phyloP scores from a whole-genome alignment of 1,140 invertebrate species.

The Drosophila watanabei region DNA sequence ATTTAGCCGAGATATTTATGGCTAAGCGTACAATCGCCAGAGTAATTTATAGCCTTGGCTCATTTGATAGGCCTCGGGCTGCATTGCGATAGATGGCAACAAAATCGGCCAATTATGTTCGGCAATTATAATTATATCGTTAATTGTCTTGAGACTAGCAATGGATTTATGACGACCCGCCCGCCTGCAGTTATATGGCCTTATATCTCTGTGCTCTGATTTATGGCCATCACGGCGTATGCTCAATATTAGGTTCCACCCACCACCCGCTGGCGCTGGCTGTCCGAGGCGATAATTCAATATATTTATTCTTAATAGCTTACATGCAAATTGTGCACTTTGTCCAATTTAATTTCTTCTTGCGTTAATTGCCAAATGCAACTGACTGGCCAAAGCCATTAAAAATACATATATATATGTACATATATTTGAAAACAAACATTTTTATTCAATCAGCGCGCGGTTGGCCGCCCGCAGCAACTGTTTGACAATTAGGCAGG shows the following conservation, averaged over 20 bases:
- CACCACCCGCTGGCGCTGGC: neutral
- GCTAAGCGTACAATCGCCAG: slow-evolving; percentile 20
- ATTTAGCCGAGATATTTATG: slow-evolving; percentile 33
- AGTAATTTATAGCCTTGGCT: slow-evolving; percentile 57
- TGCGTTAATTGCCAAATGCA: slow-evolving; percentile 33
- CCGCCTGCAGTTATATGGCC: slow-evolving; percentile 22
- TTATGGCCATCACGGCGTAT: slow-evolving; percentile 30
- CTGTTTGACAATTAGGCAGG: slow-evolving; percentile 30
- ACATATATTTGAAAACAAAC: slow-evolving; percentile 10
- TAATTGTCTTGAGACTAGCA: slow-evolving; percentile 56
- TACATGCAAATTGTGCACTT: slow-evolving; percentile 51
- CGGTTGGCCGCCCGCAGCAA: slow-evolving; percentile 1
- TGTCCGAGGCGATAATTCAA: slow-evolving; percentile 26
- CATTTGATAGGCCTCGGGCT: slow-evolving; percentile 49
- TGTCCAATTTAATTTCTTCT: slow-evolving; percentile 21
- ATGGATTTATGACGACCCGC: slow-evolving; percentile 47
- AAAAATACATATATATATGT: slow-evolving; percentile 17
- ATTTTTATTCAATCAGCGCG: slow-evolving; percentile 29
- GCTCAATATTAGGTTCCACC: slow-evolving; percentile 4
- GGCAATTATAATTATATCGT: slow-evolving; percentile 55
- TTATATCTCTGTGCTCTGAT: slow-evolving; percentile 33
- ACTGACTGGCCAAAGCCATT: slow-evolving; percentile 37
- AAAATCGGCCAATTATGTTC: slow-evolving; percentile 58
- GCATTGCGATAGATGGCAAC: slow-evolving; percentile 28
- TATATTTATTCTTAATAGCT: slow-evolving; percentile 47